Percentiles rank a stretch among this genome's conserved stretches.
These are phyloP conservation scores for Holothuria glaberrima DNA, from an alignment of 35 echinoderm and acorn worm species.

Conservation along the genomic window DNA sequence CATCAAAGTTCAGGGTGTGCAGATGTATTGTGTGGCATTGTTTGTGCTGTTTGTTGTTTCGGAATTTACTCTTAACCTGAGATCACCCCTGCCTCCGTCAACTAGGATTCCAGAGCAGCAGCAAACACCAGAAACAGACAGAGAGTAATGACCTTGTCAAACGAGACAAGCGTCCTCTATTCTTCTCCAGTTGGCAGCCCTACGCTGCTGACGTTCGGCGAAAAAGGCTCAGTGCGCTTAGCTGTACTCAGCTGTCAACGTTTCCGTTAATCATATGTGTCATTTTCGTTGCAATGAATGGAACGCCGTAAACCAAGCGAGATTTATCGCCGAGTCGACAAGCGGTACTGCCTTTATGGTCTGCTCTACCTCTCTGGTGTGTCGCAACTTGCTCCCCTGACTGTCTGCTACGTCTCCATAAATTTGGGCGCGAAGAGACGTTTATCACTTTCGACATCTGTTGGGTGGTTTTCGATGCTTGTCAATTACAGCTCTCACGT, in stretches of 20 bases:
- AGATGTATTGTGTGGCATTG: too few species aligned
- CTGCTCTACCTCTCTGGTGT: constrained; percentile 37
- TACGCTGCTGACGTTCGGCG: too few species aligned
- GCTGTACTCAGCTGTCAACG: constrained; percentile 15
- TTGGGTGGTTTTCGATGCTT: constrained; percentile 54
- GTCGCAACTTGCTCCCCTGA: constrained; percentile 44
- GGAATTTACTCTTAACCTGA: too few species aligned
- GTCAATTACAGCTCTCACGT: constrained; percentile 33
- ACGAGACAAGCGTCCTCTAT: too few species aligned
- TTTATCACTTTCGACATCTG: constrained; percentile 46
- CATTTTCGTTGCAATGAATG: constrained; percentile 43
- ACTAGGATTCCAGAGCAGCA: too few species aligned
- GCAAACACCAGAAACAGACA: too few species aligned
- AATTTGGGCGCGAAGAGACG: constrained; percentile 25
- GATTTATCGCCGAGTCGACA: constrained; percentile 39
- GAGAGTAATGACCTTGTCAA: too few species aligned
- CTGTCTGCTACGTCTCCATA: constrained; percentile 45
- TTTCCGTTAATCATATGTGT: constrained; percentile 48
- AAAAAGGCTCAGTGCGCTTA: too few species aligned
- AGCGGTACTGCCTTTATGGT: constrained; percentile 42
- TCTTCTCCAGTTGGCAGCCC: too few species aligned
- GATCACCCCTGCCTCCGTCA: too few species aligned
- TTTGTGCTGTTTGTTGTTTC: too few species aligned
- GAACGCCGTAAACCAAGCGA: constrained; percentile 33
- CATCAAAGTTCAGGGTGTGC: too few species aligned